Evolutionary conservation across 1,140 invertebrate species (phyloP), one percentile per base, ranked within the genome.

Genomic region (Trichonephila clavata): DNA sequence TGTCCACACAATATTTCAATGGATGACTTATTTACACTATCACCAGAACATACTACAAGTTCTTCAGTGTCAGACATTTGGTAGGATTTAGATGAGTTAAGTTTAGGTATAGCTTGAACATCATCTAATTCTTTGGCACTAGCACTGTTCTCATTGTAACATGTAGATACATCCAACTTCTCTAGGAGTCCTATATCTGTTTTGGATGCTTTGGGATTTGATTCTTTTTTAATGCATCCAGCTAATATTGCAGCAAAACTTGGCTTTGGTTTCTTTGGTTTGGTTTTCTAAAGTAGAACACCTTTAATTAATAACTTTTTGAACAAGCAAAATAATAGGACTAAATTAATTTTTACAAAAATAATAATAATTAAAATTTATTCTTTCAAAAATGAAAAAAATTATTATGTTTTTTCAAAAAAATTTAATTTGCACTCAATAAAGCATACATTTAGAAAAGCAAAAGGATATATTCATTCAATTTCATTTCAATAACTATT

Each of bases 261-360:
- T 57, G 83, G 43, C 57, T 84, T 59, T 7, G 43, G 83, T 84
- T 57, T 59, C 83, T 84, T 84, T 57, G 27, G 27, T 27, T 77
- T 77, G 27, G 14, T 32, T 77, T 77, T 77, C 71, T 77, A 32
- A 50, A 50, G 8, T 0, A 50, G 10, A 50, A 50, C 7, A 50
- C 32, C 2, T 39, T 2, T 39, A 4, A 39, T 39, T 39, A 39
- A 39, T 39, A 39, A 39, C 4, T 39, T 39, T 39, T 39, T 2
- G 4, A 39, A 10, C 0, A 50, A 50, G 0, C 6, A 50, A 50
- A 50, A 50, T 50, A 50, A 50, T 50, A 50, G 32, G 7, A 50
- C 50, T 50, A 50, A 50, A 50, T 50, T 50, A 50, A 50, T 50
- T 50, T 50, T 50, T 50, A 7, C 0, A 50, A 10, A 0, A 10